Evolutionary conservation across 1,140 invertebrate genomes (phyloP), one percentile per base, ranked within the genome.

Genomic region (Trichonephila clavipes): DNA sequence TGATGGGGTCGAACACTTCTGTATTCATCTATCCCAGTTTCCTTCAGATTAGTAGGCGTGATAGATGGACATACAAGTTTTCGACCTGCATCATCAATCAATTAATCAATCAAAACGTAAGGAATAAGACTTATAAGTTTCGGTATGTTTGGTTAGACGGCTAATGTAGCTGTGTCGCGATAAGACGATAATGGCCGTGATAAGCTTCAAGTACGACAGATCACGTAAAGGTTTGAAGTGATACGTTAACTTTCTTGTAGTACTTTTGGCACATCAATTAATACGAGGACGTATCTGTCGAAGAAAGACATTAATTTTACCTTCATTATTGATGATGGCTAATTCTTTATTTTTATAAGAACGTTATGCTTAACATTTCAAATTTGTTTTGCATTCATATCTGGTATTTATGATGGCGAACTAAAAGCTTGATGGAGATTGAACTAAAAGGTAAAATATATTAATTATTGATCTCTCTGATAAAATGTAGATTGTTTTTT

Each of bases 101-200:
- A 93, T 93, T 93, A 69, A 93, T 93, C 92, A 93, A 93, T 93
- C 86, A 93, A 88, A 93, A 28, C 51, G 88, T 81, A 90, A 90
- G 69, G 88, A 90, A 81, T 82, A 40, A 81, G 88, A 90, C 66
- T 89, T 89, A 89, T 90, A 82, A 90, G 69, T 82, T 81, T 81
- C 62, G 69, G 18, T 82, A 64, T 81, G 58, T 90, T 90, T 90
- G 89, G 89, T 90, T 82, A 90, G 72, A n/a, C 19, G 89, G 51
- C 24, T 59, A 40, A 62, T 88, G 86, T 88, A 88, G 62, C 61
- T 40, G 51, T 88, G 86, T 88, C 58, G 62, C 61, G 24, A 88
- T 88, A 62, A 88, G 86, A 64, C 34, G 86, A 88, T 88, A 64
- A 64, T 64, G 44, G 86, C 34, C 24, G 14, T 62, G 86, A 85